These are phyloP conservation scores for Heterodera carotae DNA, from an alignment of 1,140 invertebrate species.

Conservation along the genomic window DNA sequence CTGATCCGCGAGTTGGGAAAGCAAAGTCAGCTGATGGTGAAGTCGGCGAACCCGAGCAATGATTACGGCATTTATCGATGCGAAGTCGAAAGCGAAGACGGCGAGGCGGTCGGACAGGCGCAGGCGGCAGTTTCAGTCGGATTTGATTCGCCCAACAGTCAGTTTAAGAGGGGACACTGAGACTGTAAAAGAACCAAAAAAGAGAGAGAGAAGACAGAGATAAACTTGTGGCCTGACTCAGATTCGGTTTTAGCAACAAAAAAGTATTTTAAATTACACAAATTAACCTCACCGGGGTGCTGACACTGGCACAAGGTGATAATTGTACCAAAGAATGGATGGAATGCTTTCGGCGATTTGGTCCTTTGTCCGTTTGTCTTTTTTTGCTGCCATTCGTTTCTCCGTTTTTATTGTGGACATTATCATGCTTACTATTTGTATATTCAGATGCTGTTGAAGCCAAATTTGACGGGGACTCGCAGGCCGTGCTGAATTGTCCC, in stretches of 20 bases:
- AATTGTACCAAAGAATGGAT: neutral
- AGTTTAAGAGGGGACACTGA: conserved; percentile 7
- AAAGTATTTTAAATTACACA: too few species aligned
- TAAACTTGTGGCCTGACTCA: neutral
- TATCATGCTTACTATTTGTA: neutral
- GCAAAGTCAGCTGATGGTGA: conserved; percentile 54
- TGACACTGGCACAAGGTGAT: too few species aligned
- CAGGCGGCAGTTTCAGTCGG: conserved; percentile 62
- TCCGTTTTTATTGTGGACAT: neutral
- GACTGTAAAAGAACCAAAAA: neutral
- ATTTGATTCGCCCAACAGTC: conserved; percentile 49
- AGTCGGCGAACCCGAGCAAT: conserved; percentile 60
- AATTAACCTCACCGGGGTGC: too few species aligned
- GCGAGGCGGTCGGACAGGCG: conserved; percentile 55
- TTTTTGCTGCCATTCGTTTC: neutral
- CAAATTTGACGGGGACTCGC: conserved; percentile 61
- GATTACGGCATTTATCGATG: conserved; percentile 65
- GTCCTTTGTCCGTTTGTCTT: conserved; percentile 16
- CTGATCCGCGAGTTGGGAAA: conserved; percentile 56
- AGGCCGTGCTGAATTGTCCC: conserved; percentile 61
- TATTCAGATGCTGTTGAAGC: conserved; percentile 51
- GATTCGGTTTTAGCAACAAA: too few species aligned
- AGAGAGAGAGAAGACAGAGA: neutral
- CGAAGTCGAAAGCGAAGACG: conserved; percentile 63
- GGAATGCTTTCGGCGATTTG: neutral